A percentile compares a stretch with the other conserved stretches of the same genome.
Evolutionary conservation across 2,797 vertebrate genomes (phyloP).

Genomic region (Sphaeramia orbicularis): DNA sequence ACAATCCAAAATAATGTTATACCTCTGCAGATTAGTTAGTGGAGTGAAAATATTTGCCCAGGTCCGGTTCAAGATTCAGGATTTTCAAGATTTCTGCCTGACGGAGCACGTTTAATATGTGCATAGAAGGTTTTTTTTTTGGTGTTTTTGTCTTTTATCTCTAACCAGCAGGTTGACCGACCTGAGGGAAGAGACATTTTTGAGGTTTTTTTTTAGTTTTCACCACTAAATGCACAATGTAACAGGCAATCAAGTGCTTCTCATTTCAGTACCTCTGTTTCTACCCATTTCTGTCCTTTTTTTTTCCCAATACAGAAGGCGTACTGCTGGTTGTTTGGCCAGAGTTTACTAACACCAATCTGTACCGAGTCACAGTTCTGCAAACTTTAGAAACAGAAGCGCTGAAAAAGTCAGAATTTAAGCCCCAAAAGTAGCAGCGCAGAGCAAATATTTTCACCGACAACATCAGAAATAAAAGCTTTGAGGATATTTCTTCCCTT

Average conservation of each 20-base stretch:
- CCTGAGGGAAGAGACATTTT: slow-evolving; percentile 67
- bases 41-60: slow-evolving; percentile 89
- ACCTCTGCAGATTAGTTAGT: slow-evolving; percentile 86
- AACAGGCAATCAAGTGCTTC: slow-evolving; percentile 13
- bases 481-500: slow-evolving; percentile 73
- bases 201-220: background rate
- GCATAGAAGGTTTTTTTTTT: slow-evolving; percentile 56
- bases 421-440: slow-evolving; percentile 35
- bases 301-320: slow-evolving; percentile 12
- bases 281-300: slow-evolving; percentile 12
- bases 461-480: slow-evolving; percentile 63
- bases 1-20: slow-evolving; percentile 75
- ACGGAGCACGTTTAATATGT: slow-evolving; percentile 56
- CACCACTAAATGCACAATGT: slow-evolving; percentile 11
- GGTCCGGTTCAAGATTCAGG: slow-evolving; percentile 47
- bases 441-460: slow-evolving; percentile 83
- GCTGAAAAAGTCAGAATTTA: slow-evolving; percentile 4
- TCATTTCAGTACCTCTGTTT: slow-evolving; percentile 37
- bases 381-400: slow-evolving; percentile 43
- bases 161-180: slow-evolving; percentile 85
- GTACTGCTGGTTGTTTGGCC: slow-evolving; percentile 83
- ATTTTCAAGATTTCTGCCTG: slow-evolving; percentile 15
- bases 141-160: background rate
- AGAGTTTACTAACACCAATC: slow-evolving; percentile 67
- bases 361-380: slow-evolving; percentile 27